Conservation (phyloP, 1,140 invertebrate species). For the Scylla paramamosain region DNA sequence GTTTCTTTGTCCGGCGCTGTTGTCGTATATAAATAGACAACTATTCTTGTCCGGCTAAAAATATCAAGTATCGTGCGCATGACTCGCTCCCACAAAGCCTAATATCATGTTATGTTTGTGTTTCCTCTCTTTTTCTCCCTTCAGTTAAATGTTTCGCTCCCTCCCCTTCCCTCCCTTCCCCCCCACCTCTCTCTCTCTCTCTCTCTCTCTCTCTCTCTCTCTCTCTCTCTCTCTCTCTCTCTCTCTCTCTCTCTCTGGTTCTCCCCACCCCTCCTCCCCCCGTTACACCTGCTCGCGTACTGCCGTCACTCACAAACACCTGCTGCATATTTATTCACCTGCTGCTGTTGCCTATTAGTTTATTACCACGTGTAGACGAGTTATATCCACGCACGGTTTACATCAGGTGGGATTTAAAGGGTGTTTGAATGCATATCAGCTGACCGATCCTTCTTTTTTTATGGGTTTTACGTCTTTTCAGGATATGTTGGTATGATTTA, state of each 20-base stretch:
- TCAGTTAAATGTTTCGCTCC: constrained; percentile 35
- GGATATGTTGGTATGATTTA: no score
- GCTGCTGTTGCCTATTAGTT: no score
- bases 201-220: constrained; percentile 48
- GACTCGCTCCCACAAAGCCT: neutral
- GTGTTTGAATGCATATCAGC: no score
- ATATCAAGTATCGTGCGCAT: neutral
- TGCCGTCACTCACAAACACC: no score
- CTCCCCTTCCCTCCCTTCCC: constrained; percentile 34
- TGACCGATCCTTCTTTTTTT: no score
- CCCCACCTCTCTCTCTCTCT: neutral
- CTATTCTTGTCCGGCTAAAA: neutral
- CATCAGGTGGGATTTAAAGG: no score
- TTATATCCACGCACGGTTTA: no score
- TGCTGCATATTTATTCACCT: no score
- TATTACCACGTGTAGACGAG: no score
- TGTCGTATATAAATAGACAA: neutral
- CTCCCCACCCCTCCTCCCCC: neutral
- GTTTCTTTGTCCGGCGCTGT: no score
- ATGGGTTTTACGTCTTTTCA: no score
- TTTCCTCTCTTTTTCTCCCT: constrained; percentile 51
- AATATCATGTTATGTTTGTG: neutral
- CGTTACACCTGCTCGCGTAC: neutral
- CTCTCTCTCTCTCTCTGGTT: neutral
- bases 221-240: constrained; percentile 41